Conservation (phyloP, 2,888 invertebrate genomes). For the Spicauda simplicius region DNA sequence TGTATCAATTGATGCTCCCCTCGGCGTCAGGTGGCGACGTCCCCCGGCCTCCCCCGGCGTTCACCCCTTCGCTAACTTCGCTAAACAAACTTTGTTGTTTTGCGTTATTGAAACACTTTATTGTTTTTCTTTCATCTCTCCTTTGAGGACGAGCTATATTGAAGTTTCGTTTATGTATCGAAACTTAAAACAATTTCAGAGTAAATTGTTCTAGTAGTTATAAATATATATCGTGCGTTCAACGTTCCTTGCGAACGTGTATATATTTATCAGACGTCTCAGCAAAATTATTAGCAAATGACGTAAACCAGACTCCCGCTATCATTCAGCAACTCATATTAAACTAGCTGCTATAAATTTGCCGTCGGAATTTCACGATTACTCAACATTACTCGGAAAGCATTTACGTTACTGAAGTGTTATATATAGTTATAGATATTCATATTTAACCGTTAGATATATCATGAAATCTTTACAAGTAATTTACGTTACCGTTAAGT, state of each 20-base stretch:
- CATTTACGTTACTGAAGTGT: slow-evolving; percentile 2
- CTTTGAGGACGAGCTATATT: slow-evolving; percentile 57
- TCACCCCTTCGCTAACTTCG: slow-evolving; percentile 59
- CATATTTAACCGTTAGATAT: background rate
- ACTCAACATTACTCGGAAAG: background rate
- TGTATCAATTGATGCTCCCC: slow-evolving; percentile 52
- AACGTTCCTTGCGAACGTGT: background rate
- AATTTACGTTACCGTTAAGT: background rate
- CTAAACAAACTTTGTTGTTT: slow-evolving; percentile 77
- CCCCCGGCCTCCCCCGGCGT: slow-evolving; percentile 47
- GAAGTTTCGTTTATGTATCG: slow-evolving; percentile 54
- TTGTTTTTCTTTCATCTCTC: slow-evolving; percentile 78
- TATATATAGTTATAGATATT: background rate
- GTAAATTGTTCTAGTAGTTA: slow-evolving; percentile 42
- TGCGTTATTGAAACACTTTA: slow-evolving; percentile 78
- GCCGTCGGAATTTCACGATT: slow-evolving; percentile 14
- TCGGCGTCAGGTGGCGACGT: slow-evolving; percentile 43
- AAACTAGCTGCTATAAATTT: slow-evolving; percentile 13
- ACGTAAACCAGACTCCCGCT: slow-evolving; percentile 18
- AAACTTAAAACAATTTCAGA: slow-evolving; percentile 53
- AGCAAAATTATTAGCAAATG: slow-evolving; percentile 9
- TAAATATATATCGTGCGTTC: background rate
- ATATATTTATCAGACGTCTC: slow-evolving; percentile 2
- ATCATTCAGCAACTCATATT: slow-evolving; percentile 18
- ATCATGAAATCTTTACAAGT: background rate